Conservation (phyloP, 2,888 invertebrate genomes). For the Euspilapteryx auroguttella region DNA sequence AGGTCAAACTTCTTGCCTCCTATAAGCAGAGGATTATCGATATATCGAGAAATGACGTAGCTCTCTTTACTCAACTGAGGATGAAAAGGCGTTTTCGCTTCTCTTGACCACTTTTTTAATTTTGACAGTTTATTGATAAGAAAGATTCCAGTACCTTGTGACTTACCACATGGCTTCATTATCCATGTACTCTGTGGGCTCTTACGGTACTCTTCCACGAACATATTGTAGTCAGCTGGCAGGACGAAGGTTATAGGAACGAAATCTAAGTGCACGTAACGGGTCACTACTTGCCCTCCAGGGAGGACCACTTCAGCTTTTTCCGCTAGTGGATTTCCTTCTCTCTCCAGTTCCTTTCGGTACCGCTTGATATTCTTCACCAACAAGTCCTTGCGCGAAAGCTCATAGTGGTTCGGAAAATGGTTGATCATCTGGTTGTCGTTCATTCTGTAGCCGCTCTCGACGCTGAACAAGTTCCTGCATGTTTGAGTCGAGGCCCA, state of each 20-base stretch:
- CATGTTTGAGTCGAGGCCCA: slow-evolving; percentile 94
- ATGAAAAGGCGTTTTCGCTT: slow-evolving; percentile 83
- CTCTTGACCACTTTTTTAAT: slow-evolving; percentile 86
- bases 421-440: slow-evolving; percentile 95
- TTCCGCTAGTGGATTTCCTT: slow-evolving; percentile 84
- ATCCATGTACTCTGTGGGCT: slow-evolving; percentile 96
- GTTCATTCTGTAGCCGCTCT: slow-evolving; percentile 88
- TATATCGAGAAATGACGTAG: slow-evolving; percentile 96
- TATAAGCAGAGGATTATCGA: slow-evolving; percentile 91
- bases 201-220: slow-evolving; percentile 94
- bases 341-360: slow-evolving; percentile 88
- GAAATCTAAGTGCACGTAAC: slow-evolving; percentile 85
- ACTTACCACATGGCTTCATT: slow-evolving; percentile 96
- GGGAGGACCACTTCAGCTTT: slow-evolving; percentile 54
- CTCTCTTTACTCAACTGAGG: slow-evolving; percentile 85
- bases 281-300: slow-evolving; percentile 67
- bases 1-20: slow-evolving; percentile 97
- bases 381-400: slow-evolving; percentile 93
- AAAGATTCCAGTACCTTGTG: slow-evolving; percentile 93
- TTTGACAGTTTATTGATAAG: slow-evolving; percentile 94
- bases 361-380: slow-evolving; percentile 96
- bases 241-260: slow-evolving; percentile 92
- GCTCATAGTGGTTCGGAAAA: slow-evolving; percentile 94
- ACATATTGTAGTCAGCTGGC: slow-evolving; percentile 95
- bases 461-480: slow-evolving; percentile 87